Evolutionary conservation across 2,113 vertebrate species (phyloP).

Genomic region (Cnemophilus loriae): DNA sequence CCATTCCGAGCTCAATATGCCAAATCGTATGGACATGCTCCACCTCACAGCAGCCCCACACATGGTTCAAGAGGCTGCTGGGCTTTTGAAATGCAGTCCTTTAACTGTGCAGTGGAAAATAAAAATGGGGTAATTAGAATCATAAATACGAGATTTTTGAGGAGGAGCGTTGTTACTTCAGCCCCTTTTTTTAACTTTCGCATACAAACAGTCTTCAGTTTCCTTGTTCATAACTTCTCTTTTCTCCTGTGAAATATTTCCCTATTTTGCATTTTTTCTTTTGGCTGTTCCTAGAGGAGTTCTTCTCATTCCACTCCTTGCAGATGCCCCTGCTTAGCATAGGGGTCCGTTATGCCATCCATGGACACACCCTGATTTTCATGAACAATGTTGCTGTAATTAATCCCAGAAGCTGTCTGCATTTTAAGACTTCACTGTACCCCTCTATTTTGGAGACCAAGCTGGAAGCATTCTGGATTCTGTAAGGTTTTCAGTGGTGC

Average conservation of each 20-base stretch:
- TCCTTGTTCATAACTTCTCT: neutral
- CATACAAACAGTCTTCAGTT: neutral
- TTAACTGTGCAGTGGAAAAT: constrained; percentile 32
- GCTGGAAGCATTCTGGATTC: neutral
- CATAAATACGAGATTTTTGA: constrained; percentile 7
- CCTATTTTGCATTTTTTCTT: neutral
- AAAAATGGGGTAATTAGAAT: constrained; percentile 32
- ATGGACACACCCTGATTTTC: neutral
- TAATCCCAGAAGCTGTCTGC: neutral
- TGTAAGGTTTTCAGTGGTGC: neutral
- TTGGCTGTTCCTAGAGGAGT: neutral
- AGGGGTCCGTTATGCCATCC: neutral
- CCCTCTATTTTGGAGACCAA: neutral
- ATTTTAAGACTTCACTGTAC: neutral
- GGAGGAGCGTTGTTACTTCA: neutral
- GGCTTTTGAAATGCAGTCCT: constrained; percentile 29
- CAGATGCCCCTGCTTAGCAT: neutral
- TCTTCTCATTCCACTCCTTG: neutral
- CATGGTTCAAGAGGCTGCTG: constrained; percentile 46
- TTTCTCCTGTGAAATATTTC: neutral
- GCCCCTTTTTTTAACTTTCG: neutral
- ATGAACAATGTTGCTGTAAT: neutral
- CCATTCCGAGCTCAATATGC: constrained; percentile 53
- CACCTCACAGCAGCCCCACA: constrained; percentile 55
- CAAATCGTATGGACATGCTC: constrained; percentile 52